Evolutionary conservation across 2,888 invertebrate species (phyloP).

Genomic region (Caenorhabditis afra): DNA sequence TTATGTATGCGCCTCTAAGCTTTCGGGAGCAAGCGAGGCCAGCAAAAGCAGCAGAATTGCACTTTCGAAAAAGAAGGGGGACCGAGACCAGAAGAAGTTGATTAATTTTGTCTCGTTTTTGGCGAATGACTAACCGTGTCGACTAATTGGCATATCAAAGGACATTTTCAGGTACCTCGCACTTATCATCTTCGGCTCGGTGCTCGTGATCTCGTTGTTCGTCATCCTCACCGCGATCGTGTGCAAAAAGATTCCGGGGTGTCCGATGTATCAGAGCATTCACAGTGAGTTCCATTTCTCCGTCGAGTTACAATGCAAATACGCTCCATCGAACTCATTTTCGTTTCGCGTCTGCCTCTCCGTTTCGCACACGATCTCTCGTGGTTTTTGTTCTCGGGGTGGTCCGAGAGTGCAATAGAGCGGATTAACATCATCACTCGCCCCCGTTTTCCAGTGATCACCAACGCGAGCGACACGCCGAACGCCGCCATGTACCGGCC

Average conservation of each 20-base stretch:
- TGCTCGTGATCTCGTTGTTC: conserved; percentile 49
- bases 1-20: too few relatives aligned
- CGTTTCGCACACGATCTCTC: not conserved
- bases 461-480: conserved; percentile 42
- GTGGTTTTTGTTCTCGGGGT: too few relatives aligned
- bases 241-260: conserved; percentile 63
- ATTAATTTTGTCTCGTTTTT: too few relatives aligned
- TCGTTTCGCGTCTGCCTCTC: too few relatives aligned
- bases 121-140: not conserved
- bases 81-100: too few relatives aligned
- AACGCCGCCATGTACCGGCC: conserved; percentile 65
- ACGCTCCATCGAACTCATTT: too few relatives aligned
- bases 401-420: too few relatives aligned
- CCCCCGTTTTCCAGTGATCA: conserved; percentile 40
- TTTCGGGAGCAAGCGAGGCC: too few relatives aligned
- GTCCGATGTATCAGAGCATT: conserved; percentile 64
- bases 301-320: too few relatives aligned
- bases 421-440: not conserved
- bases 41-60: too few relatives aligned
- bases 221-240: conserved; percentile 59
- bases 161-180: conserved; percentile 65
- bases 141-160: not conserved
- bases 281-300: conserved; percentile 44
- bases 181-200: conserved; percentile 59
- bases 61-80: too few relatives aligned